Percentiles rank a stretch among this genome's conserved stretches.
phyloP scores from a whole-genome alignment of 2,113 vertebrate species.

The Engystomops pustulosus region DNA sequence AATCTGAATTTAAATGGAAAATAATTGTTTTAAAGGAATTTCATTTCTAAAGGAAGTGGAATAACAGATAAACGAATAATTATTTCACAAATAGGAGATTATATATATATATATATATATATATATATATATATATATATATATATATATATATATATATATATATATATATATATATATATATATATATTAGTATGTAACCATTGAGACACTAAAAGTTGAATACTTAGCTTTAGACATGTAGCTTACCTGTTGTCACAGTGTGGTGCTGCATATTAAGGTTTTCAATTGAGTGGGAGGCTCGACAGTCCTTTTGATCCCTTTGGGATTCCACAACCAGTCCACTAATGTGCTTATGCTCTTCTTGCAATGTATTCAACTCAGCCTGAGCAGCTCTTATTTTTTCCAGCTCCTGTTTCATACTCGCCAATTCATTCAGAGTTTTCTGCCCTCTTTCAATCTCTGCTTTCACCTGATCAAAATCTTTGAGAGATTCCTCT shows the following conservation, averaged over 20 bases:
- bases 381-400: background rate
- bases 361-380: background rate
- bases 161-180: too few species aligned
- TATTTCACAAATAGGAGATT: too few species aligned
- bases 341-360: background rate
- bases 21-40: too few species aligned
- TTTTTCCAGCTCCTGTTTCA: background rate
- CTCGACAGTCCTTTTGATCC: background rate
- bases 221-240: too few species aligned
- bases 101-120: too few species aligned
- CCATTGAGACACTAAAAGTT: too few species aligned
- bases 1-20: too few species aligned
- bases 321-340: background rate
- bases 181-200: too few species aligned
- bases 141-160: too few species aligned
- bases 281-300: background rate
- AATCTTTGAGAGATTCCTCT: slow-evolving; percentile 2
- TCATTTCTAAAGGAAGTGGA: too few species aligned
- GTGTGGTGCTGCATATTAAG: background rate
- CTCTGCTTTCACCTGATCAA: slow-evolving; percentile 52
- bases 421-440: background rate
- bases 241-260: background rate
- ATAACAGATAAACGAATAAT: too few species aligned
- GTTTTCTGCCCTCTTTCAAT: slow-evolving; percentile 13
- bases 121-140: too few species aligned